These are phyloP conservation scores for Tonatia bakeri DNA, from an alignment of 2,113 vertebrate genomes.

Conservation along the genomic window DNA sequence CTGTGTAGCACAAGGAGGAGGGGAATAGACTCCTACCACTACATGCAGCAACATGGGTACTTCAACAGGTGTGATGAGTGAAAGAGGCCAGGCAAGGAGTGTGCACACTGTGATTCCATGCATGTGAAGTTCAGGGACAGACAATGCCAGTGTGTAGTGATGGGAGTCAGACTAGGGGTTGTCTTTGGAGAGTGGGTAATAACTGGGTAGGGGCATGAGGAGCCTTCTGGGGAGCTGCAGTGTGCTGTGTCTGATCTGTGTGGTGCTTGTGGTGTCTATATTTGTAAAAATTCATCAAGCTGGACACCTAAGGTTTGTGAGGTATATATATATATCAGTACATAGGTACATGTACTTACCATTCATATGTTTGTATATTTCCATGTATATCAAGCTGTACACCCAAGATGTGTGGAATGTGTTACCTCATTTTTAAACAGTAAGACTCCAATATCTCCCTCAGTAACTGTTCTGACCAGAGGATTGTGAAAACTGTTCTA, in stretches of 20 bases:
- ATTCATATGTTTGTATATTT: neutral
- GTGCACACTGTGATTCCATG: accelerated
- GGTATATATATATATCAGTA: neutral
- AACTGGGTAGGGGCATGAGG: neutral
- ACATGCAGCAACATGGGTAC: accelerated
- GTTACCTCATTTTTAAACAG: neutral
- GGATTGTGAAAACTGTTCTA: neutral
- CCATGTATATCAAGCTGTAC: neutral
- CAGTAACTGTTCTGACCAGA: neutral
- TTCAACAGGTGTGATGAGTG: neutral
- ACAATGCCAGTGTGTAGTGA: neutral
- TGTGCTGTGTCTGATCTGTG: neutral
- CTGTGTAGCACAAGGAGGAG: neutral
- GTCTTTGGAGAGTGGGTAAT: neutral
- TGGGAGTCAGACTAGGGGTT: neutral
- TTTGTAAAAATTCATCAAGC: neutral
- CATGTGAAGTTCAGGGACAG: neutral
- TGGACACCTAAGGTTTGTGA: neutral
- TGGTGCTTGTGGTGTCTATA: neutral
- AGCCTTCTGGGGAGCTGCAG: neutral
- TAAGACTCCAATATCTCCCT: neutral
- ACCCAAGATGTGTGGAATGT: neutral
- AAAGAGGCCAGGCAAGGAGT: neutral
- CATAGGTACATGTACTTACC: neutral
- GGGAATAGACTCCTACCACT: neutral